These are phyloP conservation scores for Paradisaea rubra DNA, from an alignment of 2,113 vertebrate genomes.

Conservation along the genomic window DNA sequence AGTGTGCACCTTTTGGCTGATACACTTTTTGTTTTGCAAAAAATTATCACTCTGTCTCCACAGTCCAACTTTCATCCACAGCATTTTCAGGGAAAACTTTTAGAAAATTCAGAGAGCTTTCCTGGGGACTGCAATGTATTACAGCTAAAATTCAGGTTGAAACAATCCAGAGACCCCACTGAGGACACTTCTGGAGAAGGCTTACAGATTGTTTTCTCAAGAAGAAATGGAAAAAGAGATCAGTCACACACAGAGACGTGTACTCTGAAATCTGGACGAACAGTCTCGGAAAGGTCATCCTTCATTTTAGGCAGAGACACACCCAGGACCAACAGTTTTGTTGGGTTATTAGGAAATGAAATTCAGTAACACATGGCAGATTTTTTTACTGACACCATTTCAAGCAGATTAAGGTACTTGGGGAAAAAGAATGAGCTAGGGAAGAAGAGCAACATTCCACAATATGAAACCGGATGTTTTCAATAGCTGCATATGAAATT, in stretches of 20 bases:
- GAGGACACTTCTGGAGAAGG: not conserved
- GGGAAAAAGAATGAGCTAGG: not conserved
- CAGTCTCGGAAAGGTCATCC: not conserved
- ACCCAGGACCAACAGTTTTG: rapidly evolving
- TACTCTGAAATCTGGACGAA: not conserved
- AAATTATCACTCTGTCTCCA: not conserved
- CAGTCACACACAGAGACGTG: not conserved
- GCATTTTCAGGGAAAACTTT: not conserved
- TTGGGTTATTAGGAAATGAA: not conserved
- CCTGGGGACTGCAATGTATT: rapidly evolving
- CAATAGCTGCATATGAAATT: not conserved
- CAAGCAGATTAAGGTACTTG: not conserved
- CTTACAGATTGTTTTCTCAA: not conserved
- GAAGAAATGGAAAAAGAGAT: not conserved
- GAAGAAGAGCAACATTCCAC: not conserved
- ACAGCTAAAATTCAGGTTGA: not conserved
- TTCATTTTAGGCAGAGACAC: not conserved
- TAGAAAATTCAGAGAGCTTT: not conserved
- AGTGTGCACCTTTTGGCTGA: not conserved
- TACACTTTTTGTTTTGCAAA: not conserved
- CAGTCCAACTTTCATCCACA: not conserved
- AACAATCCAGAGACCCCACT: not conserved
- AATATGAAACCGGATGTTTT: not conserved
- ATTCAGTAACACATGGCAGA: not conserved
- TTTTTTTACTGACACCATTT: not conserved